Conservation (phyloP, 2,888 invertebrate genomes). For the Minunthozetes semirufus region DNA sequence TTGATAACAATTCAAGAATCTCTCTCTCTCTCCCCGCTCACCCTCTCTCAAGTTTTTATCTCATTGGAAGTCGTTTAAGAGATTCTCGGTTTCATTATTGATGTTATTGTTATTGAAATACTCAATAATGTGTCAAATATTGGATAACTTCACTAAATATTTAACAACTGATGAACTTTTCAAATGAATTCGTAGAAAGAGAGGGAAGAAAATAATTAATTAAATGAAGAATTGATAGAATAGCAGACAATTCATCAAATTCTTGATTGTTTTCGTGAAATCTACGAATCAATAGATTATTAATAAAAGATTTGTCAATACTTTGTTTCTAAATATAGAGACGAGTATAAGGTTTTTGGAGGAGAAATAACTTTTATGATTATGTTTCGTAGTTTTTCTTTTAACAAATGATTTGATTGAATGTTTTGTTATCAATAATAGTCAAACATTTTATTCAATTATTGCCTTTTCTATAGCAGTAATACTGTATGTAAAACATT, state of each 20-base stretch:
- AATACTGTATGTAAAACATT: slow-evolving; percentile 23
- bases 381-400: too few species aligned
- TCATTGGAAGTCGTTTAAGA: background rate
- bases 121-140: background rate
- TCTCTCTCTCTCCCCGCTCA: background rate
- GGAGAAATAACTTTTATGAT: too few species aligned
- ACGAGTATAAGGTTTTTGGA: too few species aligned
- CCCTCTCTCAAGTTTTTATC: background rate
- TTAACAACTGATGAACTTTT: background rate
- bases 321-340: too few species aligned
- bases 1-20: background rate
- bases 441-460: slow-evolving; percentile 2
- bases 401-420: too few species aligned
- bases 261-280: too few species aligned
- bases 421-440: background rate
- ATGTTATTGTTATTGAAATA: background rate
- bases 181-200: background rate
- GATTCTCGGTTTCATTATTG: background rate
- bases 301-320: too few species aligned
- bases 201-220: too few species aligned
- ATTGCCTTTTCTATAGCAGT: background rate
- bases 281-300: too few species aligned
- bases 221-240: too few species aligned
- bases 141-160: background rate
- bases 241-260: too few species aligned